Percentiles rank a stretch among this genome's conserved stretches.
Evolutionary conservation across 2,113 vertebrate genomes (phyloP).

Genomic region (Manacus vitellinus): DNA sequence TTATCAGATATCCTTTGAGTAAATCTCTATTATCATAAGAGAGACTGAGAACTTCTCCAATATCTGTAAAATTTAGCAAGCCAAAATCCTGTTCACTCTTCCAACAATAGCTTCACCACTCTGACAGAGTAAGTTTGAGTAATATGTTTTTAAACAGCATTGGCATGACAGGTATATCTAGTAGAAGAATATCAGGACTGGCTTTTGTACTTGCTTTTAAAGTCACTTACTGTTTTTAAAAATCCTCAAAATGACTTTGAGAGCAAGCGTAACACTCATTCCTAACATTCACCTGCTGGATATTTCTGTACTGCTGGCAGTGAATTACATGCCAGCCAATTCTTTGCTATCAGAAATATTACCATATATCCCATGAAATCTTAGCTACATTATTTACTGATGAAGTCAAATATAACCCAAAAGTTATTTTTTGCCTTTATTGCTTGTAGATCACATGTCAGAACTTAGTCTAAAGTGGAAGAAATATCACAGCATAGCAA

Average conservation of each 20-base stretch:
- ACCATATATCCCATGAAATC: not conserved
- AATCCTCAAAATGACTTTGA: not conserved
- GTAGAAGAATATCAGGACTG: not conserved
- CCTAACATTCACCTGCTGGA: not conserved
- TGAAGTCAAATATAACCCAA: not conserved
- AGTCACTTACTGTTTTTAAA: not conserved
- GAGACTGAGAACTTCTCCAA: not conserved
- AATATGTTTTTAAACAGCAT: rapidly evolving
- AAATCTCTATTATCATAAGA: not conserved
- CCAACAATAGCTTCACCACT: not conserved
- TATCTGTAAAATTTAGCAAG: not conserved
- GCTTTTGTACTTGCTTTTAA: conserved; percentile 4
- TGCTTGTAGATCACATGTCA: not conserved
- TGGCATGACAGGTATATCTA: not conserved
- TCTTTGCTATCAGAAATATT: not conserved
- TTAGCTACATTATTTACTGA: not conserved
- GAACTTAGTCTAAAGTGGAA: not conserved
- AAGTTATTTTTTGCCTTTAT: not conserved
- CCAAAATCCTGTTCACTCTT: not conserved
- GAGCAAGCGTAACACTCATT: not conserved
- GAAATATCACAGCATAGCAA: not conserved
- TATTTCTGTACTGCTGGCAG: not conserved
- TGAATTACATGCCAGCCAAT: not conserved
- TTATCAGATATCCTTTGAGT: not conserved
- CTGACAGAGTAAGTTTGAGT: rapidly evolving